A percentile compares a stretch with the other conserved stretches of the same genome.
Evolutionary conservation across 2,113 vertebrate genomes (phyloP).

Genomic region (Pseudolaguvia tuberculata): DNA sequence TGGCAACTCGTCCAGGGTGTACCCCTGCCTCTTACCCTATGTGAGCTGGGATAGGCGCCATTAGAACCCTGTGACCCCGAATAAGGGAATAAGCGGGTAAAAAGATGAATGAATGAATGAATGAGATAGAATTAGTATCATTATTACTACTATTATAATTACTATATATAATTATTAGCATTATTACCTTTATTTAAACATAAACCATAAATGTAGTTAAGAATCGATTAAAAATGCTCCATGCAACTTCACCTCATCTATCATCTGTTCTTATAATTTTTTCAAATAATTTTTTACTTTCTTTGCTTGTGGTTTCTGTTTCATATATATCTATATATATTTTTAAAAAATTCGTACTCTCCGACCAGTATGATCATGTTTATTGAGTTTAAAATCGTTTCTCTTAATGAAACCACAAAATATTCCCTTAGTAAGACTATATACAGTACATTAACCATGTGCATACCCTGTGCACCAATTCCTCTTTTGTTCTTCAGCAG

Average conservation of each 20-base stretch:
- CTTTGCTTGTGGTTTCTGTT: neutral
- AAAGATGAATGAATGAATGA: too few relatives aligned
- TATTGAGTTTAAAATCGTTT: neutral
- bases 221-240: neutral
- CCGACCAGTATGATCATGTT: too few relatives aligned
- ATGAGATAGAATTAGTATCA: too few relatives aligned
- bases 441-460: neutral
- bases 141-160: neutral
- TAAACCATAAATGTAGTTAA: neutral
- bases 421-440: neutral
- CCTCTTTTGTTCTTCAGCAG: constrained; percentile 66
- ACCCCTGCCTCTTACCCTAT: too few relatives aligned
- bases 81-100: too few relatives aligned
- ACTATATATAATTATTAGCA: neutral
- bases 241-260: neutral
- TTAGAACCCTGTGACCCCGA: too few relatives aligned
- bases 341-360: neutral
- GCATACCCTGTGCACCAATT: neutral
- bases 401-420: neutral
- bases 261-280: neutral
- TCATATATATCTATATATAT: neutral
- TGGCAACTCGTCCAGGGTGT: too few relatives aligned
- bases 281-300: neutral
- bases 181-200: neutral
- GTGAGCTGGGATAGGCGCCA: too few relatives aligned